Evolutionary conservation across 2,888 invertebrate species (phyloP).

Genomic region (Heteromurus nitidus): DNA sequence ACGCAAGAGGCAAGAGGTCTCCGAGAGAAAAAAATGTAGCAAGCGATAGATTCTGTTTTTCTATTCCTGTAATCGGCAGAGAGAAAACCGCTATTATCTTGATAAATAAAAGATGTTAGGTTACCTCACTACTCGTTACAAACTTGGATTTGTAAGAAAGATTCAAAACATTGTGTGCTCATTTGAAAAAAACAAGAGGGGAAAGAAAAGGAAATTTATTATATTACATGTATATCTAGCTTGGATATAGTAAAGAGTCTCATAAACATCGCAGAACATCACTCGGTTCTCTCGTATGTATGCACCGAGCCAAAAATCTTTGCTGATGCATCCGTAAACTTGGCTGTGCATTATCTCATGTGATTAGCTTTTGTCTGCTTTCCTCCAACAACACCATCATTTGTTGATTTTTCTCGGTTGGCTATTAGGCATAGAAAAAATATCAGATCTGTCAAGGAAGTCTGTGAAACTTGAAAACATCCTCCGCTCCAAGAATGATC

Average conservation of each 20-base stretch:
- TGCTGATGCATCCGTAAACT: not conserved
- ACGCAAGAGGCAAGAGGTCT: not conserved
- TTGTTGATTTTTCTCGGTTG: slow-evolving; percentile 19
- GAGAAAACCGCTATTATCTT: slow-evolving; percentile 5
- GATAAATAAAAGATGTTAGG: too few relatives aligned
- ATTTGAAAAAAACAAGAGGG: too few relatives aligned
- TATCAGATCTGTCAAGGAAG: slow-evolving; percentile 46
- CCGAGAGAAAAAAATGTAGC: not conserved
- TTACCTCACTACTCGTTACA: too few relatives aligned
- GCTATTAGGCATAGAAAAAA: slow-evolving; percentile 18
- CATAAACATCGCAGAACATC: too few relatives aligned
- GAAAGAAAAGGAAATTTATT: too few relatives aligned
- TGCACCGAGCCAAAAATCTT: too few relatives aligned
- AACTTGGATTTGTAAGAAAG: too few relatives aligned
- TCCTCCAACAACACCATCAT: not conserved
- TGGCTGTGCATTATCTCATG: slow-evolving; percentile 3
- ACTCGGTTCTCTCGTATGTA: too few relatives aligned
- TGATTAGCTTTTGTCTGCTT: not conserved
- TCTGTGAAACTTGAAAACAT: slow-evolving; percentile 19
- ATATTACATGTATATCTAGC: too few relatives aligned
- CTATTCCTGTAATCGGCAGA: not conserved
- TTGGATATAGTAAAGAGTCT: too few relatives aligned
- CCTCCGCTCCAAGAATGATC: not conserved
- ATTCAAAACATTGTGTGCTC: too few relatives aligned
- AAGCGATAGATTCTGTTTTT: not conserved